Evolutionary conservation across 2,797 vertebrate genomes (phyloP), one percentile per base, ranked within the genome.

Genomic region (Discoglossus pictus): DNA sequence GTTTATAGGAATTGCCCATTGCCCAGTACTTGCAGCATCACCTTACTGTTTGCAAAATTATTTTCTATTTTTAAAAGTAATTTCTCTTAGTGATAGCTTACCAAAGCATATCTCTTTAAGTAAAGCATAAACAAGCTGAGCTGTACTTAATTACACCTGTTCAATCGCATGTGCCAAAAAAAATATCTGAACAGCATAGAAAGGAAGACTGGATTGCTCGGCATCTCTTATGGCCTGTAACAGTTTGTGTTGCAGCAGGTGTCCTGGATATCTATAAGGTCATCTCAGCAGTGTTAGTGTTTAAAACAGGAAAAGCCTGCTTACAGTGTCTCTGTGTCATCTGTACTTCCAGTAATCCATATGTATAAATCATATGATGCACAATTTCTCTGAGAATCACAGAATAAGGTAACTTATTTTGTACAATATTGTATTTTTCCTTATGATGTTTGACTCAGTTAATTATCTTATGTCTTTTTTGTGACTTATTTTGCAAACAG

Each of bases 91-190:
- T 4, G 51, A 40, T 55, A 38, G 67, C 67, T 70, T 55, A 63
- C 51, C 43, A 42, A 48, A 35, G 51, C 60, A 63, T 70, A 63
- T 53, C 60, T 58, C 67, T 70, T 70, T 55, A 70, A 70, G 67
- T 53, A 58, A 56, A 63, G 60, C 17, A 39, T 70, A 63, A 70
- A 63, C 60, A 58, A 42, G 68, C 68, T 70, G 60, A 70, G 68
- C 68, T 70, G 42, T 43, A 50, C 52, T 63, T 51, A 23, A 63
- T 63, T 63, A 74, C 73, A 77, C 78, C 78, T 82, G 73, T 77
- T 70, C 52, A 17, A 24, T 35, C 24, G 34, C 34, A 9, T 12
- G 60, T 56, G 68, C 68, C 59, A 64, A 80, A 73, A 76, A 66
- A 75, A 78, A 67, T 75, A 78, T 47, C 47, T 65, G 27, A 40